phyloP scores from a whole-genome alignment of 2,113 vertebrate genomes.

The Acinonyx jubatus region DNA sequence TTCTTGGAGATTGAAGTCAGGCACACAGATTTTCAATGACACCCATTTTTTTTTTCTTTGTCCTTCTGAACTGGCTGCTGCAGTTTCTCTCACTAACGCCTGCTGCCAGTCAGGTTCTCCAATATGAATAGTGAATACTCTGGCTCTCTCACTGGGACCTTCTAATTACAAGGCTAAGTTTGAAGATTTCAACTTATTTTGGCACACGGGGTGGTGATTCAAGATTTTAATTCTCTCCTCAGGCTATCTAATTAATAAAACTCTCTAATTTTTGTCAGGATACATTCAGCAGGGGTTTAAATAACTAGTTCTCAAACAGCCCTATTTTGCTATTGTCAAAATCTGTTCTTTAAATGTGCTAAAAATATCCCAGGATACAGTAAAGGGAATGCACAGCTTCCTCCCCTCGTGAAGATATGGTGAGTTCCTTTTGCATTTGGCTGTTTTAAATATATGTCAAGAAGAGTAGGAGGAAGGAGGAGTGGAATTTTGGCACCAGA shows the following conservation, averaged over 20 bases:
- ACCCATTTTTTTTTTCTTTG: neutral
- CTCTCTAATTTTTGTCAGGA: conserved; percentile 77
- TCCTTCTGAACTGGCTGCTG: conserved; percentile 13
- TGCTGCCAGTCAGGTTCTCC: neutral
- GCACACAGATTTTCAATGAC: neutral
- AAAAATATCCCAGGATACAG: conserved; percentile 81
- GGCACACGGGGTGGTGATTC: conserved; percentile 72
- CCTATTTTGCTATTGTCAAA: conserved; percentile 78
- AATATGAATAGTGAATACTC: neutral
- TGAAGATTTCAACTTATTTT: conserved; percentile 77
- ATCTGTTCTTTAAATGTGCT: conserved; percentile 75
- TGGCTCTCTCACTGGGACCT: neutral
- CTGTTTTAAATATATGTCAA: conserved; percentile 57
- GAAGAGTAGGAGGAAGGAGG: neutral
- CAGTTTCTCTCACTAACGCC: neutral
- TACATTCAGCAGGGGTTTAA: conserved; percentile 78
- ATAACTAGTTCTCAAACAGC: conserved; percentile 71
- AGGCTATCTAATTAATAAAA: conserved; percentile 81
- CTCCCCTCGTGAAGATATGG: conserved; percentile 20
- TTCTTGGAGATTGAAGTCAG: conserved; percentile 24
- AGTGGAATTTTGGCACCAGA: conserved; percentile 22
- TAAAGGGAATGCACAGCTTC: conserved; percentile 62
- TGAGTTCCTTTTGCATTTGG: conserved; percentile 44
- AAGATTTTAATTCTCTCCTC: conserved; percentile 78
- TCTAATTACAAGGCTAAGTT: conserved; percentile 74